phyloP scores from a whole-genome alignment of 1,140 invertebrate species.

The Lordiphosa stackelbergi region DNA sequence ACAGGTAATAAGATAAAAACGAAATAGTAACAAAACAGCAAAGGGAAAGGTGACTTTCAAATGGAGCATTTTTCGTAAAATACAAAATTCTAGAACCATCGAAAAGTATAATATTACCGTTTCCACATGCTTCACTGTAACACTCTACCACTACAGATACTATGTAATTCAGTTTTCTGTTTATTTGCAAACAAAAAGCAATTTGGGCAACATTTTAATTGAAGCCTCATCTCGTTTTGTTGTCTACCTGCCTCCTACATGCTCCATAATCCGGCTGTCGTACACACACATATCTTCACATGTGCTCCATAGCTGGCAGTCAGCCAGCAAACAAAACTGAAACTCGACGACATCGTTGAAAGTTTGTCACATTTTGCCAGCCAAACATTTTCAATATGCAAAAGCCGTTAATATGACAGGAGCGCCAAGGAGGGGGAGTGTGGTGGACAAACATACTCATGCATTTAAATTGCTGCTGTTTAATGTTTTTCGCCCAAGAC shows the following conservation, averaged over 20 bases:
- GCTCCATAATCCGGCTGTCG: conserved; percentile 23
- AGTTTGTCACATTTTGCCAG: conserved; percentile 68
- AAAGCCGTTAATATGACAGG: conserved; percentile 64
- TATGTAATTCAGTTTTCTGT: conserved; percentile 34
- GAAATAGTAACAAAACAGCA: too few species aligned
- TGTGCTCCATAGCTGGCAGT: conserved; percentile 23
- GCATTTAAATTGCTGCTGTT: conserved; percentile 49
- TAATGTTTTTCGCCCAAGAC: conserved; percentile 11
- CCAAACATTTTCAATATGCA: conserved; percentile 73
- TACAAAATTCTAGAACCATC: too few species aligned
- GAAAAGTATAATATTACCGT: too few species aligned
- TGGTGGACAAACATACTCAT: conserved; percentile 7
- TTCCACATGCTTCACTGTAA: background rate
- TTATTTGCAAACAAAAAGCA: conserved; percentile 66
- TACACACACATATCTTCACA: conserved; percentile 7
- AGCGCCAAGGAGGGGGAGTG: conserved; percentile 12
- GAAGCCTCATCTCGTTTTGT: conserved; percentile 36
- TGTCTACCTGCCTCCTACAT: conserved; percentile 21
- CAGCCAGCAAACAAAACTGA: conserved; percentile 30
- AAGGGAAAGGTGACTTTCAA: too few species aligned
- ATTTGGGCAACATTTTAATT: conserved; percentile 69
- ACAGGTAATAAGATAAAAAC: too few species aligned
- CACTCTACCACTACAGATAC: background rate
- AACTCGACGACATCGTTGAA: conserved; percentile 54
- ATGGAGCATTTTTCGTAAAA: too few species aligned